phyloP scores from a whole-genome alignment of 2,888 invertebrate species.

The Bhutanitis thaidina region DNA sequence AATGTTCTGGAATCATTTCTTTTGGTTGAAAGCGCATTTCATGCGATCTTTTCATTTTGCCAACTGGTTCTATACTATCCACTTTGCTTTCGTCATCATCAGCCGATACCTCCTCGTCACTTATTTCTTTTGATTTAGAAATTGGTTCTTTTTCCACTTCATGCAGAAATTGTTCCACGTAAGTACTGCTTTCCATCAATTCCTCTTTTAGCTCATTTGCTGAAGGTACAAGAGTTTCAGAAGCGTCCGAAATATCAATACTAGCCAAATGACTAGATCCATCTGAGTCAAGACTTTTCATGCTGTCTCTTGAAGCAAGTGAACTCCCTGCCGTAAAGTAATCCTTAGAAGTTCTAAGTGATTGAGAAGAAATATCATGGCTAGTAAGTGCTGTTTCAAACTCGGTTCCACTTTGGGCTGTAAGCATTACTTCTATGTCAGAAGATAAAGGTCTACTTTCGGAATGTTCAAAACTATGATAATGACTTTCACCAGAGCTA shows the following conservation, averaged over 20 bases:
- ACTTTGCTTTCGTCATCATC: slow-evolving; percentile 77
- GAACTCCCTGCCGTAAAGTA: slow-evolving; percentile 93
- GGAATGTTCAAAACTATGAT: slow-evolving; percentile 91
- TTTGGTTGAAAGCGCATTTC: slow-evolving; percentile 93
- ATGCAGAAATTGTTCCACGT: slow-evolving; percentile 75
- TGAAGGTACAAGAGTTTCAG: slow-evolving; percentile 95
- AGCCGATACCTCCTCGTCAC: slow-evolving; percentile 76
- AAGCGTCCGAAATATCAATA: slow-evolving; percentile 93
- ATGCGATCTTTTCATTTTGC: slow-evolving; percentile 92
- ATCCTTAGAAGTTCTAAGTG: slow-evolving; percentile 88
- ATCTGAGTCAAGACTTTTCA: slow-evolving; percentile 93
- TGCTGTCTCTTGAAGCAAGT: slow-evolving; percentile 93
- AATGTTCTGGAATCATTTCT: slow-evolving; percentile 72
- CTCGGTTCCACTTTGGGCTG: slow-evolving; percentile 88
- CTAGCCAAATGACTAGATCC: slow-evolving; percentile 94
- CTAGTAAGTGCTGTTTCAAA: slow-evolving; percentile 93
- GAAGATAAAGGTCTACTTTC: slow-evolving; percentile 92
- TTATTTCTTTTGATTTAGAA: slow-evolving; percentile 64
- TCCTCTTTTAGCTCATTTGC: slow-evolving; percentile 89
- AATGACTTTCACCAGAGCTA: slow-evolving; percentile 93
- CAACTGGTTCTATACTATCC: slow-evolving; percentile 77
- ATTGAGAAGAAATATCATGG: slow-evolving; percentile 85
- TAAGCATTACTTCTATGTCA: slow-evolving; percentile 89
- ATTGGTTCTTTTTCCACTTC: slow-evolving; percentile 54
- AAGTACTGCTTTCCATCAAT: slow-evolving; percentile 82